Base-by-base conservation (phyloP, 2,113 vertebrate species). In the Mungos mungo region DNA sequence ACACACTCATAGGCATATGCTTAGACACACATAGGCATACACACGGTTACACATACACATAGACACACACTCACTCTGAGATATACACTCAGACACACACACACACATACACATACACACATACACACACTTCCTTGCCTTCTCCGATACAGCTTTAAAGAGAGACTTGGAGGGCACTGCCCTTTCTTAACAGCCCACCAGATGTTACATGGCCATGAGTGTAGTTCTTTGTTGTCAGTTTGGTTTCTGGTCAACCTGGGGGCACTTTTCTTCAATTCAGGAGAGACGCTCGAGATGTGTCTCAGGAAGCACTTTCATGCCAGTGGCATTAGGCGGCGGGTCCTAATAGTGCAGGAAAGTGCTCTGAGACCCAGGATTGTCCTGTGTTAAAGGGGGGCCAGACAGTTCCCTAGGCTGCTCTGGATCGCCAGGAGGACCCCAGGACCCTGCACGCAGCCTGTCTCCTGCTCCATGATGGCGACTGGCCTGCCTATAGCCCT, bases 401-500 rank as follows among this genome's bases (percentile, higher is more conserved):
- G 16, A 9, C 18, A 19, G 47, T 15, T 47, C 7, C 50, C 18
- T 29, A 27, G 31, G 45, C 15, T 45, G 33, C 41, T 82, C 14
- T 31, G 82, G 85, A 29, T 50, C 18, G 6, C 25, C 1, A 41
- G 52, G 15, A 76, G 47, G 84, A 41, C 10, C 27, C 33, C 13
- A 6, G 41, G 31, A 25, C 45, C 5, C 38, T 38, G 35, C 7
- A 3, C 0, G 1, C 5, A 12, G 8, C 18, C 6, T 76, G 18
- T 21, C 29, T 38, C 54, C 14, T 72, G 5, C 38, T 76, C 33
- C 12, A 3, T 0, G 29, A 1, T 33, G 52, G 38, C 5, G 7
- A 33, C 7, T 60, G 23, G 38, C 31, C 0, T 45, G 18, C 66
- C 7, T 41, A 35, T 38, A 38, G 38, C 6, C 52, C n/a, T 41